These are phyloP conservation scores for Salvator merianae DNA, from an alignment of 2,113 vertebrate species.

Conservation along the genomic window DNA sequence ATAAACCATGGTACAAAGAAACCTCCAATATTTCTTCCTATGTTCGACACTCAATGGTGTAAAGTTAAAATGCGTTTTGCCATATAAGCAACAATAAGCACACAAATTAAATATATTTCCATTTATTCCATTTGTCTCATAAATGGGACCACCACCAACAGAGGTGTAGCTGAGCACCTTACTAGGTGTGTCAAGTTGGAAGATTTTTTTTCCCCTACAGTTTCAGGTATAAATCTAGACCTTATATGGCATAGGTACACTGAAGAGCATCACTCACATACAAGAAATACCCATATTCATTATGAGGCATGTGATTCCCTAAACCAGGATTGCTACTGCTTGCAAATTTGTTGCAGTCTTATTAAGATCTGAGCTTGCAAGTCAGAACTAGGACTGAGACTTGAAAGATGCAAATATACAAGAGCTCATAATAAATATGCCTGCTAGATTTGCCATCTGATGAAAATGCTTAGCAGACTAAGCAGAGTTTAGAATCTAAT, in stretches of 20 bases:
- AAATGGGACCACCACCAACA: not conserved
- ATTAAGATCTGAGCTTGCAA: too few species aligned
- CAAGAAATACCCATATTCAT: not conserved
- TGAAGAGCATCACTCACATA: not conserved
- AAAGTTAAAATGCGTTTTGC: not conserved
- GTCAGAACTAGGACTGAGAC: too few species aligned
- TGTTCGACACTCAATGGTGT: not conserved
- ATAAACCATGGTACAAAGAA: not conserved
- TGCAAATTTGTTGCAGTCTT: not conserved
- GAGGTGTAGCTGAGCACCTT: not conserved
- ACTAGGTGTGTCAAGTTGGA: not conserved
- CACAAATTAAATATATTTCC: conserved; percentile 1
- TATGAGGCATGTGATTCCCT: not conserved
- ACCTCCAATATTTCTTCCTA: not conserved
- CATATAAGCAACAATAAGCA: conserved; percentile 10
- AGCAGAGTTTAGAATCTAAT: too few species aligned
- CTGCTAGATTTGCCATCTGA: too few species aligned
- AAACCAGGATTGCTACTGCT: not conserved
- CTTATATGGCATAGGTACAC: not conserved
- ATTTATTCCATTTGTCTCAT: not conserved
- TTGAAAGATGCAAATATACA: too few species aligned
- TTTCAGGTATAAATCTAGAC: not conserved
- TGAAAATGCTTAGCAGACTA: too few species aligned
- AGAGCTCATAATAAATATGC: too few species aligned
- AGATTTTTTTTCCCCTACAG: not conserved